phyloP scores from a whole-genome alignment of 1,140 invertebrate genomes.

The Atta colombica region DNA sequence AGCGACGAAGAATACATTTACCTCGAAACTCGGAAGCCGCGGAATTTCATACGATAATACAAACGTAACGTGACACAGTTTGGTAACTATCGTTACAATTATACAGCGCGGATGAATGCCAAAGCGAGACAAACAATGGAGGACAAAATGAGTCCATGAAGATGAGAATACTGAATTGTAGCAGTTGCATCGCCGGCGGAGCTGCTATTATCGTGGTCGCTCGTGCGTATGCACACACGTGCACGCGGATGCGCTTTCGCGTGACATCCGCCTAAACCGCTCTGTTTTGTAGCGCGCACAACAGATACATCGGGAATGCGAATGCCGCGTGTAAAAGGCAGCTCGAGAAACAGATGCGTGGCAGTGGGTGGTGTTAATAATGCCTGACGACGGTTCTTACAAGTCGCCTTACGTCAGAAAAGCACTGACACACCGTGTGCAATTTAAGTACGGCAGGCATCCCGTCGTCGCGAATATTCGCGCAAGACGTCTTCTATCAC shows the following conservation, averaged over 20 bases:
- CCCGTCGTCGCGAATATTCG: constrained; percentile 27
- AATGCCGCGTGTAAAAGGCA: constrained; percentile 46
- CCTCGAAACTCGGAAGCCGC: not conserved
- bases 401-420: constrained; percentile 44
- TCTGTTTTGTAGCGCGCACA: constrained; percentile 16
- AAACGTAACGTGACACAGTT: constrained; percentile 5
- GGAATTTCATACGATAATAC: not conserved
- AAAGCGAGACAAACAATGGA: constrained; percentile 35
- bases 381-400: constrained; percentile 52
- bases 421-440: constrained; percentile 26
- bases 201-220: constrained; percentile 44
- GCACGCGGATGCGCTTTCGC: constrained; percentile 50
- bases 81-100: not conserved
- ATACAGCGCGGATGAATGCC: not conserved
- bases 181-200: constrained; percentile 22
- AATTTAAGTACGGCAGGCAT: constrained; percentile 48
- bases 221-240: constrained; percentile 47
- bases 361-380: constrained; percentile 56
- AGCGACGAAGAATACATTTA: not conserved
- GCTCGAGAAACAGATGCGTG: constrained; percentile 34
- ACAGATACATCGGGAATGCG: constrained; percentile 18
- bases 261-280: constrained; percentile 52
- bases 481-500: constrained; percentile 15
- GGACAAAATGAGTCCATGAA: constrained; percentile 27
- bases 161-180: constrained; percentile 34